Evolutionary conservation across 2,797 vertebrate genomes (phyloP).

Genomic region (Argya squamiceps): DNA sequence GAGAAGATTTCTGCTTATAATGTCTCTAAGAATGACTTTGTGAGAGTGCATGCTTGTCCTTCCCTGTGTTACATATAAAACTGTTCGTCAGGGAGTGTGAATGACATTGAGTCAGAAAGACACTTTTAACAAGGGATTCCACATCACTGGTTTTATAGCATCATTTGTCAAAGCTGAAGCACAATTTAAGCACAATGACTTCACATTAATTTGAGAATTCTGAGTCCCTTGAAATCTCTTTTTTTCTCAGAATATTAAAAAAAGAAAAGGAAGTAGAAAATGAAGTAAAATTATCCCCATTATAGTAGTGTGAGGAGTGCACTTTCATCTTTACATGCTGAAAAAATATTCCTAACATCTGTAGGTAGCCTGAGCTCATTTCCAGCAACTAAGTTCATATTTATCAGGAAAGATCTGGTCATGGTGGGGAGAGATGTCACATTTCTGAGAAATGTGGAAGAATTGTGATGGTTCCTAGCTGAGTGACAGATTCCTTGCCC

Average conservation of each 20-base stretch:
- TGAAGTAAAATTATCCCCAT: background rate
- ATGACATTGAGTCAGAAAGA: background rate
- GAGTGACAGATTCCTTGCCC: background rate
- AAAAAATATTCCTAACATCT: background rate
- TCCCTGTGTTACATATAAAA: background rate
- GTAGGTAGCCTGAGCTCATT: background rate
- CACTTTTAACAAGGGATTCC: background rate
- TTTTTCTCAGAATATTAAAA: background rate
- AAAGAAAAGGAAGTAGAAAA: background rate
- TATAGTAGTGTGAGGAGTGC: background rate
- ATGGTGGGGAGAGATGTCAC: background rate
- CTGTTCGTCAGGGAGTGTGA: background rate
- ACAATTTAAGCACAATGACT: background rate
- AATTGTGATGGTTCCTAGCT: background rate
- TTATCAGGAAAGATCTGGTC: background rate
- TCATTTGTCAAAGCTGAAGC: background rate
- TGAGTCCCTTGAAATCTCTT: background rate
- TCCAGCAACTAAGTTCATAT: background rate
- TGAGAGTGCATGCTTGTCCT: fast-evolving
- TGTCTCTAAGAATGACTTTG: background rate
- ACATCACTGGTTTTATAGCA: background rate
- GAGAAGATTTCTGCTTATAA: background rate
- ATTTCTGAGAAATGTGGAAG: background rate
- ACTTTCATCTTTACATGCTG: background rate
- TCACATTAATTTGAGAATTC: background rate